These are phyloP conservation scores for Timandra comae DNA, from an alignment of 2,888 invertebrate genomes.

Conservation along the genomic window DNA sequence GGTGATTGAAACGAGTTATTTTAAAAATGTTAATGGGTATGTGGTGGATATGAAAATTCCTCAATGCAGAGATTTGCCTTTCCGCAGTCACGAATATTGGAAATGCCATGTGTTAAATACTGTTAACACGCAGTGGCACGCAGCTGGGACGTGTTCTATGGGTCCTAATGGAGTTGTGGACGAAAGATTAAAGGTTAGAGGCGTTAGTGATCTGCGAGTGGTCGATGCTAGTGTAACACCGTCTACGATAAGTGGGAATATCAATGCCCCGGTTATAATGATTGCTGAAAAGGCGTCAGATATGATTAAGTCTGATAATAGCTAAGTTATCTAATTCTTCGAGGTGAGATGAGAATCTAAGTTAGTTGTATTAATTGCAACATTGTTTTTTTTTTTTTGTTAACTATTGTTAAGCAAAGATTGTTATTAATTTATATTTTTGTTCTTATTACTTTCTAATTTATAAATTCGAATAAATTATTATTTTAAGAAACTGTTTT, in stretches of 20 bases:
- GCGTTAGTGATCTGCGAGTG: constrained; percentile 73
- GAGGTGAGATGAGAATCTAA: no score
- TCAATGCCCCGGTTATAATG: constrained; percentile 78
- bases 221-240: constrained; percentile 81
- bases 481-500: no score
- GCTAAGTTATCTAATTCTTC: no score
- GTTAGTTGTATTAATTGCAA: background rate
- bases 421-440: no score
- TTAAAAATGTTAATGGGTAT: constrained; percentile 24
- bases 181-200: constrained; percentile 54
- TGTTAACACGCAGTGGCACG: constrained; percentile 79
- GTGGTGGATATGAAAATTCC: constrained; percentile 19
- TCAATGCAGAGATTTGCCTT: constrained; percentile 23
- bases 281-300: constrained; percentile 79
- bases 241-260: constrained; percentile 74
- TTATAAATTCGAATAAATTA: no score
- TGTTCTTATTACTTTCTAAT: background rate
- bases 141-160: constrained; percentile 41
- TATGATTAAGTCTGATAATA: constrained; percentile 63
- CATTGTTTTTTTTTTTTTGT: no score
- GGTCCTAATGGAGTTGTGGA: constrained; percentile 38
- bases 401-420: no score
- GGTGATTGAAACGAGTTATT: constrained; percentile 29
- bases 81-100: constrained; percentile 34
- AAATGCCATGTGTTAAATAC: constrained; percentile 29